A percentile compares a stretch with the other conserved stretches of the same genome.
phyloP scores from a whole-genome alignment of 2,888 invertebrate species.

The Exephanes ischioxanthus region DNA sequence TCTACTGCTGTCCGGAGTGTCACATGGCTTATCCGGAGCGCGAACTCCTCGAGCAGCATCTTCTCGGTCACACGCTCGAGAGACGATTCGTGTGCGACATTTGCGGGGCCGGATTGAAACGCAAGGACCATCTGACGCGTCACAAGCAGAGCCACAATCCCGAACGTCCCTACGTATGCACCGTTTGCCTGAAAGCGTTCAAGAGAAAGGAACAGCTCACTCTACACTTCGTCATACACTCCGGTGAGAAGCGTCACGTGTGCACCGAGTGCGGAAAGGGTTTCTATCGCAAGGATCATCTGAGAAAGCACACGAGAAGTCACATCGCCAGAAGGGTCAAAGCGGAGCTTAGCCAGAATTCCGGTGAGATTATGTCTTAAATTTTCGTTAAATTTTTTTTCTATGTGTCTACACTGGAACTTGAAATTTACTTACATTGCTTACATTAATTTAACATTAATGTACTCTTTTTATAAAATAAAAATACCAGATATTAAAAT shows the following conservation, averaged over 20 bases:
- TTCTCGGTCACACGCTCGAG: slow-evolving; percentile 95
- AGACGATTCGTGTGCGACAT: slow-evolving; percentile 95
- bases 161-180: slow-evolving; percentile 94
- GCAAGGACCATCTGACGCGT: slow-evolving; percentile 94
- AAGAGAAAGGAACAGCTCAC: slow-evolving; percentile 96
- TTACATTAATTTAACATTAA: no score
- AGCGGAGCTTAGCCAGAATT: slow-evolving; percentile 92
- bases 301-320: slow-evolving; percentile 93
- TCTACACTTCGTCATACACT: slow-evolving; percentile 95
- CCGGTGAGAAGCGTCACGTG: slow-evolving; percentile 94
- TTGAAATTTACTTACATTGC: no score
- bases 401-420: no score
- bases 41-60: slow-evolving; percentile 93
- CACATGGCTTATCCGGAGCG: slow-evolving; percentile 96
- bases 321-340: slow-evolving; percentile 94
- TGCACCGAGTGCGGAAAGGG: slow-evolving; percentile 96
- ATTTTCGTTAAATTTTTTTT: not conserved
- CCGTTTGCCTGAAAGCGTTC: slow-evolving; percentile 94
- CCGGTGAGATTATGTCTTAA: slow-evolving; percentile 77
- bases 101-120: slow-evolving; percentile 94
- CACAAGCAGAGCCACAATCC: slow-evolving; percentile 96
- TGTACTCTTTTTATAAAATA: no score
- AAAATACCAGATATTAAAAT: no score
- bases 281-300: slow-evolving; percentile 95
- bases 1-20: slow-evolving; percentile 95